Conservation (phyloP, 2,113 vertebrate genomes). For the Suncus etruscus region DNA sequence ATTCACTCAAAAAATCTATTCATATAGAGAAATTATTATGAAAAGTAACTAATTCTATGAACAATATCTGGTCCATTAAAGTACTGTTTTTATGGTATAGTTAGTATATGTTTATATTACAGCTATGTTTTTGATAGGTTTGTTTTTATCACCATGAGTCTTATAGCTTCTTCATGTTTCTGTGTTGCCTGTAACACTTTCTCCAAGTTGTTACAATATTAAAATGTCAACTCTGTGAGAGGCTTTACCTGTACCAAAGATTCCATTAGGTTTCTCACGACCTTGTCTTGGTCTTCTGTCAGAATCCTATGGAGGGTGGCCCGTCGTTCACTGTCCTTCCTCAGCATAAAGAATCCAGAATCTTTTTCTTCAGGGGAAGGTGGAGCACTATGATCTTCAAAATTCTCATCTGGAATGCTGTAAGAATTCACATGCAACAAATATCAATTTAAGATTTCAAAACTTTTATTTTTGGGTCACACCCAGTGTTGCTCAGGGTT, state of each 20-base stretch:
- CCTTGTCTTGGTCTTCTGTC: conserved; percentile 95
- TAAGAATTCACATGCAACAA: neutral
- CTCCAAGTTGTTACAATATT: neutral
- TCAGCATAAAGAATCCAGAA: conserved; percentile 97
- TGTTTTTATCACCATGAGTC: neutral
- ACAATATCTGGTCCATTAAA: neutral
- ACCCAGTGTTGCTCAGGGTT: too few species aligned
- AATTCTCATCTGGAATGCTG: conserved; percentile 98
- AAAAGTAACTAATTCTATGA: neutral
- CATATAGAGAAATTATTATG: neutral
- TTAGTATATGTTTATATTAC: neutral
- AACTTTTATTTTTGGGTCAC: too few species aligned
- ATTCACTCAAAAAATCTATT: neutral
- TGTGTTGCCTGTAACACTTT: too few species aligned
- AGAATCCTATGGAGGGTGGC: conserved; percentile 97
- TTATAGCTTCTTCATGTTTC: neutral
- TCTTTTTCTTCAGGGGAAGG: conserved; percentile 99
- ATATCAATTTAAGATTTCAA: neutral
- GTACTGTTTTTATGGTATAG: neutral
- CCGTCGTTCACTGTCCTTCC: conserved; percentile 97
- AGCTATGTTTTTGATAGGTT: neutral
- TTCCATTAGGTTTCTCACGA: conserved; percentile 96
- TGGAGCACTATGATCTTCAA: conserved; percentile 98
- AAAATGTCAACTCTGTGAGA: neutral
- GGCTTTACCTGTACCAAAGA: conserved; percentile 92